Evolutionary conservation across 2,113 vertebrate genomes (phyloP).

Genomic region (Ploceus nigricollis): DNA sequence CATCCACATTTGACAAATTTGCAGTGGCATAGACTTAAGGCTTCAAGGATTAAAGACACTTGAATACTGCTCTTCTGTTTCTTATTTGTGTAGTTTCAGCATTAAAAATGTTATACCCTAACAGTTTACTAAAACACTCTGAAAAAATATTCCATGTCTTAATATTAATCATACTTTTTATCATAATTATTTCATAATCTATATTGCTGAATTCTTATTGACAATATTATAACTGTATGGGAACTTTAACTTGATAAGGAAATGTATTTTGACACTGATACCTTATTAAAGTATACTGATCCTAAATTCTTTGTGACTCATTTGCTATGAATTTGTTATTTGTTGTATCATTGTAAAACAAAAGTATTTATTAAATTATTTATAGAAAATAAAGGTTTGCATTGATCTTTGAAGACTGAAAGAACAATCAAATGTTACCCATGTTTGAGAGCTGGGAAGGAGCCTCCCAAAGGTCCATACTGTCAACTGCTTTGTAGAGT

Average conservation of each 20-base stretch:
- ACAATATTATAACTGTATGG: slow-evolving; percentile 85
- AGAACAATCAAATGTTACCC: background rate
- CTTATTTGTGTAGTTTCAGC: slow-evolving; percentile 69
- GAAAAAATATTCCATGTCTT: slow-evolving; percentile 74
- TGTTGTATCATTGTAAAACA: slow-evolving; percentile 48
- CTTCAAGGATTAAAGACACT: slow-evolving; percentile 76
- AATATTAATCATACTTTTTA: slow-evolving; percentile 83
- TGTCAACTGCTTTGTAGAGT: background rate
- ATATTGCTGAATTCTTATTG: slow-evolving; percentile 84
- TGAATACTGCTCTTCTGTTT: slow-evolving; percentile 64
- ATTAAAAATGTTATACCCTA: slow-evolving; percentile 77
- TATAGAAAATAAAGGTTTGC: slow-evolving; percentile 62
- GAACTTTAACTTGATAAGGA: slow-evolving; percentile 88
- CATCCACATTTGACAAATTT: background rate
- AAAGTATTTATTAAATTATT: slow-evolving; percentile 67
- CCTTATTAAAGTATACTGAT: slow-evolving; percentile 97
- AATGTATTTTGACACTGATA: slow-evolving; percentile 99
- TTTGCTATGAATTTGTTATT: slow-evolving; percentile 63
- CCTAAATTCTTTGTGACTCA: slow-evolving; percentile 70
- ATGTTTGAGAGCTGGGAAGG: background rate
- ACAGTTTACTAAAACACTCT: slow-evolving; percentile 79
- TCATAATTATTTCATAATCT: slow-evolving; percentile 80
- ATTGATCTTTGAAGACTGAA: slow-evolving; percentile 51
- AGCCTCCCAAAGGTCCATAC: background rate
- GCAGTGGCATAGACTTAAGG: slow-evolving; percentile 34